Evolutionary conservation across 2,888 invertebrate species (phyloP), one percentile per base, ranked within the genome.

Genomic region (Chydorus sphaericus): DNA sequence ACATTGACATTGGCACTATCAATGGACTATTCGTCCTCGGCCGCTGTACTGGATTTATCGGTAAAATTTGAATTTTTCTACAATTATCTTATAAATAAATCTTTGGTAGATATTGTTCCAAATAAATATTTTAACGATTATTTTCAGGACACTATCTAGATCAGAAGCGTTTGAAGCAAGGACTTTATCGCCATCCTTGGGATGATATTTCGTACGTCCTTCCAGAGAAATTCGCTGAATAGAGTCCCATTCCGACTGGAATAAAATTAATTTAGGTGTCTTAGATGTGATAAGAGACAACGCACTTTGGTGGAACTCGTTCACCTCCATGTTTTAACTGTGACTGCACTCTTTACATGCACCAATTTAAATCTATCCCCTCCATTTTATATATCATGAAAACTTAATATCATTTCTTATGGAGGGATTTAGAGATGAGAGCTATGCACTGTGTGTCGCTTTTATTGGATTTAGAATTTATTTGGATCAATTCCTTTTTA

Each of bases 101-200:
- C 16, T 50, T n/a, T 49, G 38, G 20, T 26, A 18, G 26, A 18
- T 49, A 14, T n/a, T n/a, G n/a, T n/a, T n/a, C n/a, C n/a, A n/a
- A n/a, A n/a, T n/a, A n/a, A n/a, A n/a, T n/a, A n/a, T n/a, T 20
- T 53, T 8, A 53, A 53, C n/a, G 39, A 57, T 33, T 33, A 33
- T 33, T 33, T 33, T 16, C 63, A 81, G 81, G 96, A 16, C 98
- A 98, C 69, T 98, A 85, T 70, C 82, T 99, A 77, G 98, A 98
- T 73, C 98, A 98, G 75, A 94, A 92, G 75, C 78, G 98, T 62
- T 79, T 99, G 73, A 97, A 97, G 69, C 98, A 99, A 74, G 98
- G 97, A 7, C 78, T 99, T 4, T 98, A 98, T 74, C 84, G 98
- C 64, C 98, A 99, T 73, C 98, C 98, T 1, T 98, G 98, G 98